Evolutionary conservation across 2,113 vertebrate species (phyloP).

Genomic region (Himantopus leucocephalus): DNA sequence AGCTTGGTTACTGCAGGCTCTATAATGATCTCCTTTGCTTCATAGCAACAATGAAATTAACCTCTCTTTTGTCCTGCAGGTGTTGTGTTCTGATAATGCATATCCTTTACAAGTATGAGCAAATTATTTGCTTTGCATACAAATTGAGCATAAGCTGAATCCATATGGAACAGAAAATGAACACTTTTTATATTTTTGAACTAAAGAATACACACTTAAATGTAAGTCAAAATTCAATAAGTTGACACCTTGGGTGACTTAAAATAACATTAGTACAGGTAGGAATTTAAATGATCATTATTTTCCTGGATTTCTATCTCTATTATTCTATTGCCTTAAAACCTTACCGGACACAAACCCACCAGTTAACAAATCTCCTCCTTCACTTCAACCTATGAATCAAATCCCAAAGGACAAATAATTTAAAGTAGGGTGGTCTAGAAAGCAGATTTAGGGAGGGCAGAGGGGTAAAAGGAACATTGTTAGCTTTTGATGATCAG

Average conservation of each 20-base stretch:
- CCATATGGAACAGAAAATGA: conserved; percentile 63
- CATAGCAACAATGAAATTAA: conserved; percentile 80
- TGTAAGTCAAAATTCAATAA: conserved; percentile 14
- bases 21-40: conserved; percentile 78
- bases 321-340: background rate
- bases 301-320: background rate
- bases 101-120: conserved; percentile 75
- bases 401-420: background rate
- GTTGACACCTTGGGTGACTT: background rate
- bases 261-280: background rate
- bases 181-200: conserved; percentile 36
- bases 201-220: background rate
- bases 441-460: background rate
- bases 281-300: background rate
- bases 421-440: background rate
- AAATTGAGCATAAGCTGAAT: conserved; percentile 68
- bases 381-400: background rate
- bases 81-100: conserved; percentile 81
- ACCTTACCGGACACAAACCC: background rate
- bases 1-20: conserved; percentile 76
- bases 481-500: background rate
- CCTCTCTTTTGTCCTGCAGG: conserved; percentile 83
- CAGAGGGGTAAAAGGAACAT: background rate
- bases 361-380: background rate
- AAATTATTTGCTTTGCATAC: conserved; percentile 77